These are phyloP conservation scores for Drosophila eugracilis DNA, from an alignment of 1,140 invertebrate species.

Conservation along the genomic window DNA sequence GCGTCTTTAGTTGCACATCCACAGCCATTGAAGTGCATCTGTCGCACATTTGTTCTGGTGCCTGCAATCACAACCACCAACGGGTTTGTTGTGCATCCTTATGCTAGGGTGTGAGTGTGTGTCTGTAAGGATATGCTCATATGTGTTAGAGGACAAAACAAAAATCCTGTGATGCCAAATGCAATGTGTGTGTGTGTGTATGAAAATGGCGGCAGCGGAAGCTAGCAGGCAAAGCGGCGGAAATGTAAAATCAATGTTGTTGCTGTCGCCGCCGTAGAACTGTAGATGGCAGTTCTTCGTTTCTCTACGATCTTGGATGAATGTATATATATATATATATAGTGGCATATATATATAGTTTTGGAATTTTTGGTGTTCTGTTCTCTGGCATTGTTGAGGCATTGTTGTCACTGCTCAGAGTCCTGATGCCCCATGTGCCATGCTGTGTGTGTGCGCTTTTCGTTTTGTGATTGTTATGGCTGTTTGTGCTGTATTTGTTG, in stretches of 20 bases:
- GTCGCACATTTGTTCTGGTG: conserved; percentile 43
- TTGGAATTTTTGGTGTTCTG: too few species aligned
- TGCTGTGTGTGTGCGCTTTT: conserved; percentile 34
- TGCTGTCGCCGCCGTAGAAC: conserved; percentile 58
- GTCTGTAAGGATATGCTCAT: conserved; percentile 28
- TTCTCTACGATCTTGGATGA: conserved; percentile 11
- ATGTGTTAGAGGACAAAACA: conserved; percentile 54
- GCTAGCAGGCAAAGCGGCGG: conserved; percentile 71
- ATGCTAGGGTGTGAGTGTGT: conserved; percentile 1
- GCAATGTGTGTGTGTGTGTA: conserved; percentile 19
- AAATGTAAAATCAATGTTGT: conserved; percentile 79
- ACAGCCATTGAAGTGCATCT: conserved; percentile 29
- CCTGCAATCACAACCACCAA: conserved; percentile 37
- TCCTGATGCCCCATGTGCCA: not conserved
- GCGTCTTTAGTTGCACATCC: conserved; percentile 18
- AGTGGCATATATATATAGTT: conserved; percentile 14
- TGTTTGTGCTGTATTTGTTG: conserved; percentile 59
- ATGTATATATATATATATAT: conserved; percentile 4
- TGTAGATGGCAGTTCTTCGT: conserved; percentile 51
- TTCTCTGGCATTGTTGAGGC: conserved; percentile 57
- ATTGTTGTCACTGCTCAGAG: conserved; percentile 72
- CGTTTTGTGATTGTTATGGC: conserved; percentile 60
- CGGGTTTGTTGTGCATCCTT: conserved; percentile 16
- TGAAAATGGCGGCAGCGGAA: conserved; percentile 52
- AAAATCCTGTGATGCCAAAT: conserved; percentile 53